Conservation (phyloP, 2,797 vertebrate genomes). For the Ceryle rudis region DNA sequence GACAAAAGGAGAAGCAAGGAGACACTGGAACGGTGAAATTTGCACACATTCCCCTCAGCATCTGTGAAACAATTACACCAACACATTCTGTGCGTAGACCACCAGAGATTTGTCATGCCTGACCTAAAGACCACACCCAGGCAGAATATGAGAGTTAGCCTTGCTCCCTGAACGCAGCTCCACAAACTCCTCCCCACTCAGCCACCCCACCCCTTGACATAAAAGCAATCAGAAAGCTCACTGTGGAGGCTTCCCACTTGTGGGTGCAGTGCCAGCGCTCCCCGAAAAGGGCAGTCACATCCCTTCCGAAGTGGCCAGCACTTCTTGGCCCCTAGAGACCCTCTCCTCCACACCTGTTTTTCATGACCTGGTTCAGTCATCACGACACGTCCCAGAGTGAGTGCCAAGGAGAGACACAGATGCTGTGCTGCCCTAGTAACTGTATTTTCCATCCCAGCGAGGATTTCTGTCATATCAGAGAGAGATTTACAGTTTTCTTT, state of each 20-base stretch:
- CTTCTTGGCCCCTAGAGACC: not conserved
- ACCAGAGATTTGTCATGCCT: not conserved
- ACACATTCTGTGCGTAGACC: not conserved
- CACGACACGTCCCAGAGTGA: fast-evolving
- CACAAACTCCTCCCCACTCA: fast-evolving
- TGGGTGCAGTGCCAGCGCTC: fast-evolving
- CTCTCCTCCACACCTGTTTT: not conserved
- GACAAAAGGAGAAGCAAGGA: not conserved
- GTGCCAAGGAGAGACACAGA: not conserved
- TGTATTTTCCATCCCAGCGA: not conserved
- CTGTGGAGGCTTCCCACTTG: not conserved
- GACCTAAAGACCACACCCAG: not conserved
- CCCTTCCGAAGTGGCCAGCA: not conserved
- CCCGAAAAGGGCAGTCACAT: not conserved
- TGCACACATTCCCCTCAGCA: not conserved
- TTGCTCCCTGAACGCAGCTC: not conserved
- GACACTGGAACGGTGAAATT: fast-evolving
- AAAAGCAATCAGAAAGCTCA: not conserved
- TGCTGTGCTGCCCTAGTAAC: not conserved
- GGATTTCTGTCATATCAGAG: not conserved
- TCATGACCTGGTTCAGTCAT: not conserved
- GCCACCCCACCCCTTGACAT: not conserved
- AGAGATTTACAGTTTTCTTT: not conserved
- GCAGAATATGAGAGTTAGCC: not conserved
- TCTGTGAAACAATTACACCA: not conserved